phyloP scores from a whole-genome alignment of 2,113 vertebrate genomes.

The Poicephalus meyeri region DNA sequence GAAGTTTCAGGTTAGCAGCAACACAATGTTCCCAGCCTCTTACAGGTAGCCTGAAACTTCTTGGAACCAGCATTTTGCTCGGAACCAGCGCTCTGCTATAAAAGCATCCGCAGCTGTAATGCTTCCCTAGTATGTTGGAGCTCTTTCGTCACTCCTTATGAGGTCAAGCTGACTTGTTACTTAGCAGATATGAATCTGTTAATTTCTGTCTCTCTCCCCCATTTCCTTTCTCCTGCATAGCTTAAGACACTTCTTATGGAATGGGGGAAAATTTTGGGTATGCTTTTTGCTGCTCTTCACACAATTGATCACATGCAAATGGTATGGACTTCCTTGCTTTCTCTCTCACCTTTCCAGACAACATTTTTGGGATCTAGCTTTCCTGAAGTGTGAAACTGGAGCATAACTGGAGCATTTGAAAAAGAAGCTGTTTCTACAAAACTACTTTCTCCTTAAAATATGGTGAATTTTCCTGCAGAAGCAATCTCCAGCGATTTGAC shows the following conservation, averaged over 20 bases:
- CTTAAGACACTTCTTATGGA: background rate
- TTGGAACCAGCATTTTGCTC: background rate
- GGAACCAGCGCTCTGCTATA: background rate
- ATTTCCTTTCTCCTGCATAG: background rate
- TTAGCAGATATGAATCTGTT: background rate
- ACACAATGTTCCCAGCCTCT: background rate
- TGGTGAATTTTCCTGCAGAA: background rate
- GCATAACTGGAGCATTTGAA: background rate
- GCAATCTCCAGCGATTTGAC: background rate
- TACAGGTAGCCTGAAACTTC: background rate
- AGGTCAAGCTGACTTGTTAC: background rate
- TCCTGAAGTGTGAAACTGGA: background rate
- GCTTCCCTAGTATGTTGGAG: background rate
- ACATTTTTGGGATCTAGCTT: background rate
- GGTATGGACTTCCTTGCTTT: background rate
- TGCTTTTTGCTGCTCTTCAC: background rate
- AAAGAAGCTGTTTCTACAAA: background rate
- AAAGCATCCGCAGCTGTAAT: rapidly evolving
- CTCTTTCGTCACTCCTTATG: background rate
- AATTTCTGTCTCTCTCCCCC: background rate
- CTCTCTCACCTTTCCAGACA: background rate
- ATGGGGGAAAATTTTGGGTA: background rate
- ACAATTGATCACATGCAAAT: background rate
- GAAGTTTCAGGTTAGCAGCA: background rate
- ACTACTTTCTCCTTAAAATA: background rate